phyloP scores from a whole-genome alignment of 92 coral and sea anemone species.

The Phymanthus crucifer region DNA sequence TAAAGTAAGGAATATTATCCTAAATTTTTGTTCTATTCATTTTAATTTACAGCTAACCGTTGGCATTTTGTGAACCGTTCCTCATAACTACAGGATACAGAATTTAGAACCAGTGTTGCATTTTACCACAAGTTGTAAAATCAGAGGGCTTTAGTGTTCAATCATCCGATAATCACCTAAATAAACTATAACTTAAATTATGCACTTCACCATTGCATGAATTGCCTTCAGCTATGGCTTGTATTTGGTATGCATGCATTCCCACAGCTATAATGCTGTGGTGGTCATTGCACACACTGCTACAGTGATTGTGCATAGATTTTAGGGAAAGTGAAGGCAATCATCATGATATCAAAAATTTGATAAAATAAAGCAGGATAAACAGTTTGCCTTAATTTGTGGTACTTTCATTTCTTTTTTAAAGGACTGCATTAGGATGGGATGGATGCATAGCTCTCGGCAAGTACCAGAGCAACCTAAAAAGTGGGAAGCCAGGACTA shows the following conservation, averaged over 20 bases:
- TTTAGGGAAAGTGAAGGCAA: not conserved
- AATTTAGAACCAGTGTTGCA: not conserved
- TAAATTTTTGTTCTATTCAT: not conserved
- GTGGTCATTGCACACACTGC: too few relatives aligned
- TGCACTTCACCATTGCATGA: not conserved
- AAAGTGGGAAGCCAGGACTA: too few relatives aligned
- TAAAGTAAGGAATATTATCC: not conserved
- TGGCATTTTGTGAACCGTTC: constrained; percentile 77
- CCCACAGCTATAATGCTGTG: too few relatives aligned
- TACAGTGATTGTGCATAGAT: too few relatives aligned
- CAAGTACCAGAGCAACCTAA: too few relatives aligned
- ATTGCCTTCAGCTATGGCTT: not conserved
- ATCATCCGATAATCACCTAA: not conserved
- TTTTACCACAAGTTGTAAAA: not conserved
- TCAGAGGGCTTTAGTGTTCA: not conserved
- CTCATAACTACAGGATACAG: constrained; percentile 21
- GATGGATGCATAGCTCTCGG: too few relatives aligned
- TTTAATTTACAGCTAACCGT: constrained; percentile 64
- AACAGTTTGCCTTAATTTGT: not conserved
- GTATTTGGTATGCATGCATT: too few relatives aligned
- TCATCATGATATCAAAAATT: not conserved
- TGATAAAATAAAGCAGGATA: not conserved
- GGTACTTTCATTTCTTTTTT: too few relatives aligned
- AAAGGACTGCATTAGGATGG: too few relatives aligned
- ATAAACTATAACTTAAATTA: not conserved